Percentiles rank a stretch among this genome's conserved stretches.
phyloP scores from a whole-genome alignment of 2,888 invertebrate genomes.

The Protophormia terraenovae region DNA sequence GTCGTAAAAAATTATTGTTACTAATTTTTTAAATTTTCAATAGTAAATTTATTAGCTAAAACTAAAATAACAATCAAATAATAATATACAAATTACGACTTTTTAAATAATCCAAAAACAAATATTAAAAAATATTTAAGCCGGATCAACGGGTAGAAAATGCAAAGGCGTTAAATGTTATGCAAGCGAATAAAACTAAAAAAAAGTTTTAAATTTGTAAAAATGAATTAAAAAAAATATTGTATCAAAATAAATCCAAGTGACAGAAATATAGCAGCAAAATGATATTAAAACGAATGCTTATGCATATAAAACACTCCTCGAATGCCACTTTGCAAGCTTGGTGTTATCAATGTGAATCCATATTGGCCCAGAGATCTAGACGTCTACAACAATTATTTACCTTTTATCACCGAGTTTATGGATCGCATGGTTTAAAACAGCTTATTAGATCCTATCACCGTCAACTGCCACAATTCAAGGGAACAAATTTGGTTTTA shows the following conservation, averaged over 20 bases:
- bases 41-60: slow-evolving; percentile 1
- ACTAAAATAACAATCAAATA: background rate
- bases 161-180: slow-evolving; percentile 24
- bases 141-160: background rate
- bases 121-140: background rate
- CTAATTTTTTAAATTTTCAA: slow-evolving; percentile 9
- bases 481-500: slow-evolving; percentile 82
- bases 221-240: slow-evolving; percentile 15
- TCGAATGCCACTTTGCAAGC: slow-evolving; percentile 82
- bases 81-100: background rate
- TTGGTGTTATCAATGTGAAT: slow-evolving; percentile 84
- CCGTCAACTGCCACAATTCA: slow-evolving; percentile 81
- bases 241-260: background rate
- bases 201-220: background rate
- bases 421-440: slow-evolving; percentile 84
- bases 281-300: slow-evolving; percentile 73
- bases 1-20: background rate
- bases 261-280: background rate
- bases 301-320: slow-evolving; percentile 80
- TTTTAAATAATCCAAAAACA: background rate
- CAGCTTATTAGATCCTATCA: slow-evolving; percentile 82
- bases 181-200: slow-evolving; percentile 41
- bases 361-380: slow-evolving; percentile 84
- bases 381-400: slow-evolving; percentile 85
- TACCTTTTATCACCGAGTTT: slow-evolving; percentile 84